Conservation (phyloP, 2,113 vertebrate genomes). For the Macrotus californicus region DNA sequence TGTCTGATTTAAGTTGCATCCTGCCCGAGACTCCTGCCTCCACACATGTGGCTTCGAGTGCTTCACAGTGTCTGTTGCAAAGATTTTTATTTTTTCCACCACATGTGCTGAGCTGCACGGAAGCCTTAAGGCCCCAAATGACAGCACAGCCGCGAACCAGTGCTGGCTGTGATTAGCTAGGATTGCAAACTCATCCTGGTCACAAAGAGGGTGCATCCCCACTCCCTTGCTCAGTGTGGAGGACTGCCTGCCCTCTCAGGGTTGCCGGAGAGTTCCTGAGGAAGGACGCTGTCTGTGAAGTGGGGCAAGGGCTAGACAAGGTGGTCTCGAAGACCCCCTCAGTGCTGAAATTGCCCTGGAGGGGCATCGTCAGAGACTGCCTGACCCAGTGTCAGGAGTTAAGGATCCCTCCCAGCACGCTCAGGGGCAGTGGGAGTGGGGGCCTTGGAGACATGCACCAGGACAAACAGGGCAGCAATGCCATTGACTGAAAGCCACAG, state of each 20-base stretch:
- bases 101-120: constrained; percentile 14
- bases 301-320: background rate
- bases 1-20: background rate
- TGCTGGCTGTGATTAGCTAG: constrained; percentile 62
- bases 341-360: background rate
- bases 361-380: background rate
- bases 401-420: accelerated
- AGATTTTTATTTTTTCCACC: background rate
- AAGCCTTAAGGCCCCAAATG: constrained; percentile 18
- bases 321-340: background rate
- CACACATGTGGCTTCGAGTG: background rate
- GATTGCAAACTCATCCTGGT: constrained; percentile 34
- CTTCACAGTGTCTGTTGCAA: background rate
- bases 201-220: background rate
- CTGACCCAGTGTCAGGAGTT: background rate
- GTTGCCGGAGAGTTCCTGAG: background rate
- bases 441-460: accelerated
- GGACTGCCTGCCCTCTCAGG: background rate
- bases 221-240: background rate
- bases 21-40: background rate
- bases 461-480: background rate
- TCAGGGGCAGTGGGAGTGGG: background rate
- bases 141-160: constrained; percentile 43
- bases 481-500: constrained; percentile 29
- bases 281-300: constrained; percentile 27